Evolutionary conservation across 2,888 invertebrate species (phyloP).

Genomic region (Cheilosia urbana): DNA sequence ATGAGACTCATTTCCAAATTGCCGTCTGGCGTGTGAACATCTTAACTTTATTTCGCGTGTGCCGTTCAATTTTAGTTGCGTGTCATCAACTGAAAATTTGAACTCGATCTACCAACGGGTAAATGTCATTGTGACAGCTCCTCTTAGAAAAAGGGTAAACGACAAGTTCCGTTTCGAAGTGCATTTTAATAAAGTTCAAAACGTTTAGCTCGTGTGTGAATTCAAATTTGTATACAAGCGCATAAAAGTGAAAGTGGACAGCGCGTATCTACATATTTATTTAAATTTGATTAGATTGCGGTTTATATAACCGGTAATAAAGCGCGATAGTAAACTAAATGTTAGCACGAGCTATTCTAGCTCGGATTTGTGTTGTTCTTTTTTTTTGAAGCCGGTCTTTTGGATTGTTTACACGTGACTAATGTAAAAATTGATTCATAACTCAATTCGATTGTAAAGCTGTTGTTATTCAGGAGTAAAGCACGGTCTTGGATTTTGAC

Average conservation of each 20-base stretch:
- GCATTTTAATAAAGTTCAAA: conserved; percentile 18
- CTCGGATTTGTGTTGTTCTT: not conserved
- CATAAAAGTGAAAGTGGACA: conserved; percentile 45
- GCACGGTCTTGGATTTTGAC: not conserved
- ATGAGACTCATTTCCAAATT: conserved; percentile 63
- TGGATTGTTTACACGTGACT: conserved; percentile 38
- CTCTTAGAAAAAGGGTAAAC: conserved; percentile 22
- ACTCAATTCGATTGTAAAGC: conserved; percentile 13
- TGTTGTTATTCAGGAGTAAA: conserved; percentile 1
- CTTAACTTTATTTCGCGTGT: conserved; percentile 25
- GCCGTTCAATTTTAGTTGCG: conserved; percentile 50
- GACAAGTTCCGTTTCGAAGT: not conserved
- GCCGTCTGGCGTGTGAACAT: conserved; percentile 64
- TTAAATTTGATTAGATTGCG: conserved; percentile 12
- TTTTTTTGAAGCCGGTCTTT: conserved; percentile 20
- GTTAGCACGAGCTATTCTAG: not conserved
- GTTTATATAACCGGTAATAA: conserved; percentile 8
- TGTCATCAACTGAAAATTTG: conserved; percentile 41
- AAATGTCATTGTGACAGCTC: conserved; percentile 3
- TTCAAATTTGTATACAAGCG: conserved; percentile 4
- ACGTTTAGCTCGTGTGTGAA: not conserved
- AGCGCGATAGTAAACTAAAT: not conserved
- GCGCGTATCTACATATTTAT: not conserved
- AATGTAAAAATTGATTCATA: not conserved
- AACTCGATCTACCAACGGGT: conserved; percentile 3